phyloP scores from a whole-genome alignment of 2,113 vertebrate species.

The Nanorana parkeri region DNA sequence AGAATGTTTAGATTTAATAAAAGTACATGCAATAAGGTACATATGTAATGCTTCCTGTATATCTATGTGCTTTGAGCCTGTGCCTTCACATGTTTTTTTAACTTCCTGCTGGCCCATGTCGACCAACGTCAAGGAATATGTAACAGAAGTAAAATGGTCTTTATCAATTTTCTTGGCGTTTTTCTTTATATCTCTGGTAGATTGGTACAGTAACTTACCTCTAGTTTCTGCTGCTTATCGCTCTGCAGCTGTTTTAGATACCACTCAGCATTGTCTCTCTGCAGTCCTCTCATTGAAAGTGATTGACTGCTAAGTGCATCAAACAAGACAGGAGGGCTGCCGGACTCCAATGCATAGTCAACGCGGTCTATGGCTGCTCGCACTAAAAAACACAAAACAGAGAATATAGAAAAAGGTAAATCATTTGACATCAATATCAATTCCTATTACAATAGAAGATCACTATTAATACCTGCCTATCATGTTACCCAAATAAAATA shows the following conservation, averaged over 20 bases:
- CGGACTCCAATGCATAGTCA: constrained; percentile 78
- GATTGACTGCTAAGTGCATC: constrained; percentile 77
- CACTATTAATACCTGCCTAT: not conserved
- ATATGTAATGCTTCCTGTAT: no score
- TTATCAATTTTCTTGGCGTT: no score
- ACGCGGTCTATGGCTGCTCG: constrained; percentile 77
- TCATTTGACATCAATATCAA: not conserved
- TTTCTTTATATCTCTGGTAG: no score
- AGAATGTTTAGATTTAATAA: no score
- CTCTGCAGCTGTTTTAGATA: constrained; percentile 90
- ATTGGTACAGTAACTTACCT: constrained; percentile 73
- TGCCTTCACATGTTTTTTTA: no score
- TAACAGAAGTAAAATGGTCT: no score
- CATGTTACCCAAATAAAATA: no score
- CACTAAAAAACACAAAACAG: constrained; percentile 72
- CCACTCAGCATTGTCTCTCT: constrained; percentile 87
- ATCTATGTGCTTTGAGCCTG: no score
- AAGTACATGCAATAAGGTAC: no score
- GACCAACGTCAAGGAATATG: no score
- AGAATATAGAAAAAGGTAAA: not conserved
- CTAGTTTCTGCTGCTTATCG: constrained; percentile 81
- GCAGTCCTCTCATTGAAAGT: constrained; percentile 81
- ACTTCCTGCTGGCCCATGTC: no score
- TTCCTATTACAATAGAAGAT: not conserved
- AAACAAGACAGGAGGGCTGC: constrained; percentile 72